Conservation (phyloP, 2,888 invertebrate genomes). For the Torymus auratus region DNA sequence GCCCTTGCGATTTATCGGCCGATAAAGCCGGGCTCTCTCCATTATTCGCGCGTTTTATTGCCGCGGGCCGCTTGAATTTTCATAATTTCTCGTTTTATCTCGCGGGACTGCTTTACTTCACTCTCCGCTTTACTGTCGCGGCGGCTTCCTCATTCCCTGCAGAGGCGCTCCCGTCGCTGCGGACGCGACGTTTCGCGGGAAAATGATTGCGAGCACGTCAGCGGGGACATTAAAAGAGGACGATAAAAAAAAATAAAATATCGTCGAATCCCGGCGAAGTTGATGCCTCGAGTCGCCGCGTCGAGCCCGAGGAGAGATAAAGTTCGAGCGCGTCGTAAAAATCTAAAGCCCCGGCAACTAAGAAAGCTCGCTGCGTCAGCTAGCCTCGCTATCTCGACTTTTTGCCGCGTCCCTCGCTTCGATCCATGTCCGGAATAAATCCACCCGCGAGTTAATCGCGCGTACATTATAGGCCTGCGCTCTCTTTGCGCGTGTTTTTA, state of each 20-base stretch:
- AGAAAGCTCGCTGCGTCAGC: conserved; percentile 52
- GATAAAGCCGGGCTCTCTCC: conserved; percentile 9
- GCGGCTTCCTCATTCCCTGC: neutral
- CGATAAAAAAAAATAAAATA: conserved; percentile 44
- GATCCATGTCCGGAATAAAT: conserved; percentile 51
- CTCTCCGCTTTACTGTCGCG: conserved; percentile 3
- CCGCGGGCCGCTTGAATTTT: conserved; percentile 24
- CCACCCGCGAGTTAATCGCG: conserved; percentile 46
- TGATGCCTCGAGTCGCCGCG: conserved; percentile 8
- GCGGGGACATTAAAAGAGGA: conserved; percentile 36
- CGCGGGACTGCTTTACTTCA: neutral
- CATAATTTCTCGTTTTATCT: conserved; percentile 33
- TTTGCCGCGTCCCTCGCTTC: conserved; percentile 3
- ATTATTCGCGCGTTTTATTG: neutral
- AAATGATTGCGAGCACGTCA: conserved; percentile 49
- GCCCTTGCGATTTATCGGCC: conserved; percentile 20
- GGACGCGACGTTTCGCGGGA: conserved; percentile 41
- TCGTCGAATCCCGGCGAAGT: conserved; percentile 23
- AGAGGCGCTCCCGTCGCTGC: neutral
- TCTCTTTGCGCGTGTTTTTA: conserved; percentile 13
- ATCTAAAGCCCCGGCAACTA: conserved; percentile 47
- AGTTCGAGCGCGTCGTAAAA: conserved; percentile 53
- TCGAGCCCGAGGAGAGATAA: conserved; percentile 40
- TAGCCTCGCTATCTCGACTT: neutral
- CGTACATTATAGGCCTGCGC: conserved; percentile 26